These are phyloP conservation scores for Papilio glaucus DNA, from an alignment of 1,140 invertebrate genomes.

Conservation along the genomic window DNA sequence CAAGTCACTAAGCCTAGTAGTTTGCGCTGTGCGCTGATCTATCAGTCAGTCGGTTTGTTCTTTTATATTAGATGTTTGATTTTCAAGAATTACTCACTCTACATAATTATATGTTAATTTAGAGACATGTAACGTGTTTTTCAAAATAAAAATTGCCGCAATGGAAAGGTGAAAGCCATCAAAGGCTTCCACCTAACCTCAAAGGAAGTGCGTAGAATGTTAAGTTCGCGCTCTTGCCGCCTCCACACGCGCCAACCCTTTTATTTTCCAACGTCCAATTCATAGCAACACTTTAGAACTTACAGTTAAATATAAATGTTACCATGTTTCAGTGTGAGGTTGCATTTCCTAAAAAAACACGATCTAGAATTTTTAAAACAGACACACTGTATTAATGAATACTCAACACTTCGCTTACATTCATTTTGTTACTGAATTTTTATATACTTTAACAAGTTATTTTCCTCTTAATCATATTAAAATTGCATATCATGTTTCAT, in stretches of 20 bases:
- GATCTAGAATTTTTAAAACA: neutral
- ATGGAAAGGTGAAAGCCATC: constrained; percentile 14
- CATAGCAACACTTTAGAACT: constrained; percentile 23
- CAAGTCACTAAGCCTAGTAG: too few relatives aligned
- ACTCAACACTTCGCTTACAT: neutral
- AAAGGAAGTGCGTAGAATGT: constrained; percentile 4
- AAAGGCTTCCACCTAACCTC: constrained; percentile 17
- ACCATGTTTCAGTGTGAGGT: neutral
- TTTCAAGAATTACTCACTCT: too few relatives aligned
- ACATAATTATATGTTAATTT: neutral
- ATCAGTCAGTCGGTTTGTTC: too few relatives aligned
- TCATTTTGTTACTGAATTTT: neutral
- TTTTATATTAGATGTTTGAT: too few relatives aligned
- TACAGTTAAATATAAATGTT: constrained; percentile 2
- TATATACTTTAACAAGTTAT: neutral
- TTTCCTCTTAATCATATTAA: neutral
- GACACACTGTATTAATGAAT: neutral
- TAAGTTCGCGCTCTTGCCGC: neutral
- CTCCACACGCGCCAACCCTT: constrained; percentile 8
- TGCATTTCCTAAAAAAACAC: constrained; percentile 5
- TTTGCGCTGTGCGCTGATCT: too few relatives aligned
- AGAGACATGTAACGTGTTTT: constrained; percentile 8
- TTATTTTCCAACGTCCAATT: constrained; percentile 20
- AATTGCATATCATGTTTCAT: too few relatives aligned
- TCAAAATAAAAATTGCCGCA: constrained; percentile 17